A percentile compares a stretch with the other conserved stretches of the same genome.
phyloP scores from a whole-genome alignment of 2,888 invertebrate species.

The Ophioninae sp. region DNA sequence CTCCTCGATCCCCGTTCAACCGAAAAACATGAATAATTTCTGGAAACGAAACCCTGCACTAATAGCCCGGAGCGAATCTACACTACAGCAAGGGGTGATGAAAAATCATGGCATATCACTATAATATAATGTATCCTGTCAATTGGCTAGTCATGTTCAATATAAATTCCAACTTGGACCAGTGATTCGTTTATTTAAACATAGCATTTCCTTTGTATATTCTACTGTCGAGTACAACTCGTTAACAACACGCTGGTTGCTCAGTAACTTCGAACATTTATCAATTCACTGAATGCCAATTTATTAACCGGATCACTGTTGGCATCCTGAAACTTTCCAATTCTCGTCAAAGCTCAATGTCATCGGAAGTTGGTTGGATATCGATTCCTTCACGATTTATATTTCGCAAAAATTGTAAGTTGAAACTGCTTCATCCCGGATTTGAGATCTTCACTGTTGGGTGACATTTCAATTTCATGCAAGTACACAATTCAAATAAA shows the following conservation, averaged over 20 bases:
- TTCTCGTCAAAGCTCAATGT: no score
- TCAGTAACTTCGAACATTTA: not conserved
- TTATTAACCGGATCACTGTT: no score
- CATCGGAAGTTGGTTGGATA: no score
- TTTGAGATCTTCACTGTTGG: no score
- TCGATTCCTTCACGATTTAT: no score
- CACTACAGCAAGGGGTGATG: slow-evolving; percentile 42
- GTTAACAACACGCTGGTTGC: not conserved
- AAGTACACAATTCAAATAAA: no score
- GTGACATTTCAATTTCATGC: not conserved
- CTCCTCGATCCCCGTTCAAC: slow-evolving; percentile 31
- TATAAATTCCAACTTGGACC: not conserved
- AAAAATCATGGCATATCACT: slow-evolving; percentile 34
- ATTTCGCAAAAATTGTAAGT: no score
- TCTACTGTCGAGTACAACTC: not conserved
- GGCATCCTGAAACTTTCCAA: no score
- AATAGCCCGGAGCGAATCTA: slow-evolving; percentile 59
- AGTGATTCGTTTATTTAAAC: no score
- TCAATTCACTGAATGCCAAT: not conserved
- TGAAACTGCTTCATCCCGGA: no score
- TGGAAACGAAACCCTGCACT: slow-evolving; percentile 54
- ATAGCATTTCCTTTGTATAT: not conserved
- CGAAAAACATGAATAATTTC: slow-evolving; percentile 42
- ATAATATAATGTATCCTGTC: not conserved
- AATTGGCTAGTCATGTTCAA: not conserved